A percentile compares a stretch with the other conserved stretches of the same genome.
phyloP scores from a whole-genome alignment of 1,140 invertebrate genomes.

The Hyphantria cunea region DNA sequence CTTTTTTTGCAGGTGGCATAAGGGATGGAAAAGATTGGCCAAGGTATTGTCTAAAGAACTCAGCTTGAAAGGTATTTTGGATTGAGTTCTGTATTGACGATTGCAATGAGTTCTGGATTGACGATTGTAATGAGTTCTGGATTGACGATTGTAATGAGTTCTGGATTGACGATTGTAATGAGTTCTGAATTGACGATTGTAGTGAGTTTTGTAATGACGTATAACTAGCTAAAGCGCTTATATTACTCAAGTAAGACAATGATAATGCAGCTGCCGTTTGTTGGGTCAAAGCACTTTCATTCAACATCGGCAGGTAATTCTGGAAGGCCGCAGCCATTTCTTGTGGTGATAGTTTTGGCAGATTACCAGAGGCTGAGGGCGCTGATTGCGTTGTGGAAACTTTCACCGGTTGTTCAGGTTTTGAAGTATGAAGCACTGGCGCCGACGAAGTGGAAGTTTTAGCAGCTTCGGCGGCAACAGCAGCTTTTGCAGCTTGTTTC shows the following conservation, averaged over 20 bases:
- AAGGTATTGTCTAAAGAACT: conserved; percentile 67
- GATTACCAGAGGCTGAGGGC: conserved; percentile 14
- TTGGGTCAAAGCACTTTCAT: conserved; percentile 58
- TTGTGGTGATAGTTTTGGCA: conserved; percentile 63
- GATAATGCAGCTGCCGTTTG: conserved; percentile 64
- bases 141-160: too few species aligned
- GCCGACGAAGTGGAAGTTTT: conserved; percentile 38
- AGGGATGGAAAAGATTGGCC: conserved; percentile 53
- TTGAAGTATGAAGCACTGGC: conserved; percentile 24
- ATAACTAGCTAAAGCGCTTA: conserved; percentile 60
- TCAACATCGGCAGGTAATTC: conserved; percentile 62
- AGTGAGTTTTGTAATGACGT: conserved; percentile 52
- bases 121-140: too few species aligned
- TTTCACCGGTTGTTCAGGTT: conserved; percentile 31
- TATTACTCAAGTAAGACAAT: conserved; percentile 62
- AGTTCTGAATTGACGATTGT: conserved; percentile 54
- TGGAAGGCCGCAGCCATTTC: conserved; percentile 68
- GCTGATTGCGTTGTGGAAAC: conserved; percentile 30
- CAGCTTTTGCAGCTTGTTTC: conserved; percentile 54
- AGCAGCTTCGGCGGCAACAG: conserved; percentile 44
- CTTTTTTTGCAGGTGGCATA: conserved; percentile 58
- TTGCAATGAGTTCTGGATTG: conserved; percentile 36
- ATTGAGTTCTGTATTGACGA: conserved; percentile 52
- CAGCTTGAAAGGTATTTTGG: conserved; percentile 70
- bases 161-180: too few species aligned